phyloP scores from a whole-genome alignment of 2,797 vertebrate genomes.

The Premnoplex brunnescens region DNA sequence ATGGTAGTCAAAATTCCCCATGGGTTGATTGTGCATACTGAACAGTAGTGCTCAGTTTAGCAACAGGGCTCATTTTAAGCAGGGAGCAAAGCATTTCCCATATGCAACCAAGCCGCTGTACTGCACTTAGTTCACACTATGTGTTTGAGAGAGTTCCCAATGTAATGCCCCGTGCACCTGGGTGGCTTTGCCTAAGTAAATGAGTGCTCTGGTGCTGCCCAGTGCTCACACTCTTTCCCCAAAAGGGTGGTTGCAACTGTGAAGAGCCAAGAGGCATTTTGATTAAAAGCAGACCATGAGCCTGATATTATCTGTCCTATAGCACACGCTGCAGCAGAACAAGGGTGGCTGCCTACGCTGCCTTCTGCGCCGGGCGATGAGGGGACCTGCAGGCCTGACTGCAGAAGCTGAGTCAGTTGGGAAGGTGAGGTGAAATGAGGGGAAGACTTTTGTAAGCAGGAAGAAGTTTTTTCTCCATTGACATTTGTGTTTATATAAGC shows the following conservation, averaged over 20 bases:
- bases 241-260: background rate
- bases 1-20: background rate
- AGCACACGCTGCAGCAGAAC: background rate
- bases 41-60: background rate
- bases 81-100: conserved; percentile 31
- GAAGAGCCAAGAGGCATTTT: background rate
- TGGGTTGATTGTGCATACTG: background rate
- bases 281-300: background rate
- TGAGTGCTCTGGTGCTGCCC: background rate
- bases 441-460: background rate
- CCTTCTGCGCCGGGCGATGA: background rate
- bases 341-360: background rate
- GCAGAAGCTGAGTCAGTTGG: background rate
- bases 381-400: background rate
- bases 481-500: background rate
- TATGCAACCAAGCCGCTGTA: background rate
- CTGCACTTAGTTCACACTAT: background rate
- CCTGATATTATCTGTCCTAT: background rate
- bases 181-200: background rate
- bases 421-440: background rate
- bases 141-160: background rate
- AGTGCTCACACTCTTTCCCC: background rate
- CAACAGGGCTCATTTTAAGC: background rate
- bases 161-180: background rate
- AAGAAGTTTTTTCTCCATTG: background rate